Percentiles rank a stretch among this genome's conserved stretches.
These are phyloP conservation scores for Neodon shergylaensis DNA, from an alignment of 2,113 vertebrate species.

Conservation along the genomic window DNA sequence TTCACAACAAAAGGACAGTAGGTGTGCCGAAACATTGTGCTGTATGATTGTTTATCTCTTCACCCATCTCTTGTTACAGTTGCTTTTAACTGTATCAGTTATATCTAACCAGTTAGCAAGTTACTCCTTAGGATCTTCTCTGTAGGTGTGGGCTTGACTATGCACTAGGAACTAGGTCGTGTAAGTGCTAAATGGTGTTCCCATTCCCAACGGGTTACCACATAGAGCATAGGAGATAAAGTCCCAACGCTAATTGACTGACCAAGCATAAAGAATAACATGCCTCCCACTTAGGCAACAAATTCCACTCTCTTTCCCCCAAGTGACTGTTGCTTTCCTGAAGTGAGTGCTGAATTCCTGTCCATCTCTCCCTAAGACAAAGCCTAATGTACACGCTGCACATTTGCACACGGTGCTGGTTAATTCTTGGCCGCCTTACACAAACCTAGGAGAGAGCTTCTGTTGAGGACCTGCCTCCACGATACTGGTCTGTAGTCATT, in stretches of 20 bases:
- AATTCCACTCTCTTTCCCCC: slow-evolving; percentile 81
- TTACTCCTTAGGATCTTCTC: slow-evolving; percentile 60
- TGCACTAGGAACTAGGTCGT: slow-evolving; percentile 10
- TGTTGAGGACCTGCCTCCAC: background rate
- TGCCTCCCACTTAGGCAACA: slow-evolving; percentile 74
- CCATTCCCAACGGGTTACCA: slow-evolving; percentile 73
- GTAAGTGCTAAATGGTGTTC: slow-evolving; percentile 73
- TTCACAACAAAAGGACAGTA: background rate
- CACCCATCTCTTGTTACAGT: background rate
- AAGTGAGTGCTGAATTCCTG: slow-evolving; percentile 74
- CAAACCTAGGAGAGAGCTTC: background rate
- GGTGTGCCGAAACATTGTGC: background rate
- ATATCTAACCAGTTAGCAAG: background rate
- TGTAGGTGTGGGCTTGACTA: background rate
- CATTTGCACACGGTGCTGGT: background rate
- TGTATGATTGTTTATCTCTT: background rate
- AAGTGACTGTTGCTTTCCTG: slow-evolving; percentile 75
- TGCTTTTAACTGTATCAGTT: background rate
- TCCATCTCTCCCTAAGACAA: slow-evolving; percentile 74
- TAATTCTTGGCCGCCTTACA: background rate
- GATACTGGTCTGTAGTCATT: background rate
- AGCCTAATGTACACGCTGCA: slow-evolving; percentile 79
- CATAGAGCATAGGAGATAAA: slow-evolving; percentile 78
- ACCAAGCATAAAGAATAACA: slow-evolving; percentile 79
- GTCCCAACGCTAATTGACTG: slow-evolving; percentile 75